Evolutionary conservation across 2,113 vertebrate genomes (phyloP).

Genomic region (Megaceryle maxima): DNA sequence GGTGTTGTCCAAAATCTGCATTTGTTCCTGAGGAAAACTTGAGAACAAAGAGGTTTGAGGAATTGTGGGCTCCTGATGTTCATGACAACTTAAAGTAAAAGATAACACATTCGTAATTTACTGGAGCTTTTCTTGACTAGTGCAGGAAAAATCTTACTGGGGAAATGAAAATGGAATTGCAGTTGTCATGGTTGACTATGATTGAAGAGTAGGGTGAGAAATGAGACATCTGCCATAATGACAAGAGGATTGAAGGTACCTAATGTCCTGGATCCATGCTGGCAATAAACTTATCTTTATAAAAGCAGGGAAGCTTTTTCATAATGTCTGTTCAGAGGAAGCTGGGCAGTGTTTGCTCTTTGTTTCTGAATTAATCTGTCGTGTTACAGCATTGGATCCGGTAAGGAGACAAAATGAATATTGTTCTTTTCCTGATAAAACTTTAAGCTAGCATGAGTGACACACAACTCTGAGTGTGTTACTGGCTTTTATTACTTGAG

Average conservation of each 20-base stretch:
- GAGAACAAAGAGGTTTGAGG: not conserved
- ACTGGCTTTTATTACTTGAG: not conserved
- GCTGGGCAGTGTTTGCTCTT: not conserved
- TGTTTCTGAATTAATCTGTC: not conserved
- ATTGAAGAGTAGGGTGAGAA: not conserved
- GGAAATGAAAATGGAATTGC: not conserved
- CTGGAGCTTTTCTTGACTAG: not conserved
- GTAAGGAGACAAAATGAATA: not conserved
- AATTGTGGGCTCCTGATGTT: not conserved
- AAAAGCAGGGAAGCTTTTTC: not conserved
- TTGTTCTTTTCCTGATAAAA: not conserved
- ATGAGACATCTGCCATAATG: not conserved
- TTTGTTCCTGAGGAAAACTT: not conserved
- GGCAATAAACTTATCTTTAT: not conserved
- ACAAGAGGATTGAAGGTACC: not conserved
- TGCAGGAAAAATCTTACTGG: not conserved
- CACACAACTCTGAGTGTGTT: not conserved
- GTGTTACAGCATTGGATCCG: not conserved
- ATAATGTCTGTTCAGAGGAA: not conserved
- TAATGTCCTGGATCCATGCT: not conserved
- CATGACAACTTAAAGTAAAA: not conserved
- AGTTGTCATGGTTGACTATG: not conserved
- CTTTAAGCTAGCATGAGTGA: not conserved
- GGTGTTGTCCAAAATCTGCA: not conserved
- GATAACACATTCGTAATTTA: not conserved